phyloP scores from a whole-genome alignment of 35 echinoderm and acorn worm species.

The Nesometra sesokonis region DNA sequence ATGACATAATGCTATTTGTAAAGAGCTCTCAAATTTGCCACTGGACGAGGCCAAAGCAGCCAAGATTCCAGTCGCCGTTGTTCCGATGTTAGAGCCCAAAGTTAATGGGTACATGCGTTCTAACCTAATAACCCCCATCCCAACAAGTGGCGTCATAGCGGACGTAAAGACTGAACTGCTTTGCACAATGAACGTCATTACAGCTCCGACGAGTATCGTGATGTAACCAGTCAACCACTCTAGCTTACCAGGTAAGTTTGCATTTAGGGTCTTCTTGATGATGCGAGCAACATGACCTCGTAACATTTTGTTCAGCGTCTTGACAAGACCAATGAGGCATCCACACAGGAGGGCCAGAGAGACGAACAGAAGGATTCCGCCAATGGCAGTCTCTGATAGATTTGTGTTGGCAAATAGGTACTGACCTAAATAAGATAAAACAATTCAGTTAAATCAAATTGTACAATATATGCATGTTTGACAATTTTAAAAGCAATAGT shows the following conservation, averaged over 20 bases:
- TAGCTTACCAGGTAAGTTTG: slow-evolving; percentile 25
- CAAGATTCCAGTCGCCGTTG: slow-evolving; percentile 66
- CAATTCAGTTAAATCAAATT: no score
- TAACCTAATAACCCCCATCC: slow-evolving; percentile 37
- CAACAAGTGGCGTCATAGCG: slow-evolving; percentile 43
- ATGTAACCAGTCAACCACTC: slow-evolving; percentile 39
- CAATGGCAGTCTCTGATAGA: slow-evolving; percentile 10
- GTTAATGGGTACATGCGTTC: slow-evolving; percentile 89
- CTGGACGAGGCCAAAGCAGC: slow-evolving; percentile 72
- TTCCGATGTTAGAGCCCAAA: slow-evolving; percentile 86
- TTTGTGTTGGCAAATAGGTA: slow-evolving; percentile 11
- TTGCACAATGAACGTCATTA: slow-evolving; percentile 33
- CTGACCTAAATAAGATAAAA: not conserved
- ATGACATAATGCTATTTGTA: slow-evolving; percentile 91
- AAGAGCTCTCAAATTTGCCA: slow-evolving; percentile 48
- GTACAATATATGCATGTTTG: no score
- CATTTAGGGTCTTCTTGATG: slow-evolving; percentile 33
- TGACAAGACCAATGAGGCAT: slow-evolving; percentile 36
- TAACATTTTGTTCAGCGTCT: slow-evolving; percentile 23
- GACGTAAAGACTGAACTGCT: slow-evolving; percentile 54
- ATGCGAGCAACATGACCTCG: slow-evolving; percentile 26
- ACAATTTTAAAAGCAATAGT: no score
- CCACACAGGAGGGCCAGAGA: slow-evolving; percentile 12
- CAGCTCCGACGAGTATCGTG: slow-evolving; percentile 30
- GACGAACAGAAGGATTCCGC: slow-evolving; percentile 16